Conservation (phyloP, 1,140 invertebrate genomes). For the Lepidurus arcticus region DNA sequence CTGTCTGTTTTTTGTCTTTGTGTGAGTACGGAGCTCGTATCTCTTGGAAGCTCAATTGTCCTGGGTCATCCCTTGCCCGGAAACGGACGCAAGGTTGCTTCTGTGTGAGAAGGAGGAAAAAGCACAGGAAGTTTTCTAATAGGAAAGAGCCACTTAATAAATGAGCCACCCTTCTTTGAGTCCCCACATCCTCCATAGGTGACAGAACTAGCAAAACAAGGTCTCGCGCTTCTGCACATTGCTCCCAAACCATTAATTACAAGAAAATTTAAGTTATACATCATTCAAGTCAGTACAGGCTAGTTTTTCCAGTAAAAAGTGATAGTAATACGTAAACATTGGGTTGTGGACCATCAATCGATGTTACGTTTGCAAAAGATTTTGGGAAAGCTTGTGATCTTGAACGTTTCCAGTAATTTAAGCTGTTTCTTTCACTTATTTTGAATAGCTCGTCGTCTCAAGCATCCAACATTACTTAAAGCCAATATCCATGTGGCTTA, state of each 20-base stretch:
- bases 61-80: background rate
- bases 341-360: too few species aligned
- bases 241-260: background rate
- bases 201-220: background rate
- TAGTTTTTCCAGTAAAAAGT: too few species aligned
- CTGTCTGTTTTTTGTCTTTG: background rate
- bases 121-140: slow-evolving; percentile 19
- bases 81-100: slow-evolving; percentile 14
- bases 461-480: too few species aligned
- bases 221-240: background rate
- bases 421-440: too few species aligned
- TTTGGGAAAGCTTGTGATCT: too few species aligned
- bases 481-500: too few species aligned
- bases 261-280: too few species aligned
- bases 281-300: too few species aligned
- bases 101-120: background rate
- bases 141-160: background rate
- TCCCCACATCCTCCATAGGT: background rate
- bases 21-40: background rate
- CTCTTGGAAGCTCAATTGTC: background rate
- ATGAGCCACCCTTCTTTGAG: background rate
- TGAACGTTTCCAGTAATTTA: too few species aligned
- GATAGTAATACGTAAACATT: too few species aligned
- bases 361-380: too few species aligned
- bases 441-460: too few species aligned